Percentiles rank a stretch among this genome's conserved stretches.
Evolutionary conservation across 2,797 vertebrate species (phyloP).

Genomic region (Trachurus trachurus): DNA sequence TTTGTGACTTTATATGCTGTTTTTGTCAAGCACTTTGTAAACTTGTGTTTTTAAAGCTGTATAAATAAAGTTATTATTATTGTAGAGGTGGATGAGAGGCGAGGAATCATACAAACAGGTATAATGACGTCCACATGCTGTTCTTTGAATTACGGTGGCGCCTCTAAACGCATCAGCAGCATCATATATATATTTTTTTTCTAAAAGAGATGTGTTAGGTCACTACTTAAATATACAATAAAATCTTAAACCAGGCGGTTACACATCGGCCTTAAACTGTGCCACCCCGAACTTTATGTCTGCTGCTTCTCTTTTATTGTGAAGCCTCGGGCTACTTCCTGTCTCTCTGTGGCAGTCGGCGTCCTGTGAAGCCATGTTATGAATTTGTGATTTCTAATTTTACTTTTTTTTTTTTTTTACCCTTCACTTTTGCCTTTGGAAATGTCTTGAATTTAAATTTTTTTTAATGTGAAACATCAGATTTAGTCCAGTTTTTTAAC

Average conservation of each 20-base stretch:
- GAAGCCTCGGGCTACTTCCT: not conserved
- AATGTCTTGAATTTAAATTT: not conserved
- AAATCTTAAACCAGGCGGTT: not conserved
- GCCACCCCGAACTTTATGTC: not conserved
- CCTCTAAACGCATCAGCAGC: not conserved
- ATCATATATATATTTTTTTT: not conserved
- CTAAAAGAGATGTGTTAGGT: not conserved
- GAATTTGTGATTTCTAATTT: not conserved
- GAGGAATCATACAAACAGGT: not conserved
- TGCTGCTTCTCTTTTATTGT: not conserved
- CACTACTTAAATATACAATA: not conserved
- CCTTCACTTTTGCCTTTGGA: not conserved
- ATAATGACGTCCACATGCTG: not conserved
- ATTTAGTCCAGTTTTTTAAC: not conserved
- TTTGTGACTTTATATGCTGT: too few relatives aligned
- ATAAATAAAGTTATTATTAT: too few relatives aligned
- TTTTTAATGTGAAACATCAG: not conserved
- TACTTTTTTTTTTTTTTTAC: not conserved
- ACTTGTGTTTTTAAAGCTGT: too few relatives aligned
- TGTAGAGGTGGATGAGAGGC: not conserved
- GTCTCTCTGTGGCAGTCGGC: not conserved
- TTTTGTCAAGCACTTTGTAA: too few relatives aligned
- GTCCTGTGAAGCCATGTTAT: not conserved
- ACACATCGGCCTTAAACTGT: not conserved
- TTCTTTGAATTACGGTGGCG: not conserved